A percentile compares a stretch with the other conserved stretches of the same genome.
Conservation (phyloP, 2,888 invertebrate species). For the Xestobium rufovillosum region DNA sequence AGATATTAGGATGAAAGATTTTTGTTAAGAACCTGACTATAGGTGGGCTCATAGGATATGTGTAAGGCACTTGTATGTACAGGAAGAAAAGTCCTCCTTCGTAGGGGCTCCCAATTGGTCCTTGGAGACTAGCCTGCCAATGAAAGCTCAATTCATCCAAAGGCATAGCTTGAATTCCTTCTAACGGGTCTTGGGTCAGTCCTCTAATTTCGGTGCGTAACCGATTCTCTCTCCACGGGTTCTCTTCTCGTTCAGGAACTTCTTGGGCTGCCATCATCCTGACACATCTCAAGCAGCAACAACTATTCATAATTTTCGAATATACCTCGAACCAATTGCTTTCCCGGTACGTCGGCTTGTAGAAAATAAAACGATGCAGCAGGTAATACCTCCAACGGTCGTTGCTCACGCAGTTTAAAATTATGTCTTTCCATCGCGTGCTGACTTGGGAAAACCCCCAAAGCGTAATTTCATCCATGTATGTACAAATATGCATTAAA, state of each 20-base stretch:
- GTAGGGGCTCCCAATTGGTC: constrained; percentile 87
- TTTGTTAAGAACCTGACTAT: constrained; percentile 86
- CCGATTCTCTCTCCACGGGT: constrained; percentile 66
- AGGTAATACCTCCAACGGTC: constrained; percentile 76
- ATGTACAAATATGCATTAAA: constrained; percentile 77
- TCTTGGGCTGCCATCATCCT: constrained; percentile 75
- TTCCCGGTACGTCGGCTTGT: constrained; percentile 48
- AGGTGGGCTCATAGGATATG: constrained; percentile 88
- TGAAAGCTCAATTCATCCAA: constrained; percentile 75
- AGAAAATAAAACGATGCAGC: constrained; percentile 77
- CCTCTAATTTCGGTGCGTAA: constrained; percentile 67
- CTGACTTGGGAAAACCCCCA: constrained; percentile 86
- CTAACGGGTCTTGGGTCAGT: constrained; percentile 70
- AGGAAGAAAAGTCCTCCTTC: constrained; percentile 90
- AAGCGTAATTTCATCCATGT: constrained; percentile 85
- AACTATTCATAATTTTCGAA: constrained; percentile 57
- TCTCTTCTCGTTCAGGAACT: constrained; percentile 61
- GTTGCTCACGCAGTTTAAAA: constrained; percentile 65
- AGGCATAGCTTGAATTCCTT: constrained; percentile 77
- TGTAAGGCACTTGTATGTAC: constrained; percentile 80
- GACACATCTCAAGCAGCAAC: constrained; percentile 80
- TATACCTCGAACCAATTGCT: constrained; percentile 73
- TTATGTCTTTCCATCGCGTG: constrained; percentile 72
- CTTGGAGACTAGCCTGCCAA: constrained; percentile 91
- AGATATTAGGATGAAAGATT: constrained; percentile 91